phyloP scores from a whole-genome alignment of 2,797 vertebrate species.

The Sebastes dallii region DNA sequence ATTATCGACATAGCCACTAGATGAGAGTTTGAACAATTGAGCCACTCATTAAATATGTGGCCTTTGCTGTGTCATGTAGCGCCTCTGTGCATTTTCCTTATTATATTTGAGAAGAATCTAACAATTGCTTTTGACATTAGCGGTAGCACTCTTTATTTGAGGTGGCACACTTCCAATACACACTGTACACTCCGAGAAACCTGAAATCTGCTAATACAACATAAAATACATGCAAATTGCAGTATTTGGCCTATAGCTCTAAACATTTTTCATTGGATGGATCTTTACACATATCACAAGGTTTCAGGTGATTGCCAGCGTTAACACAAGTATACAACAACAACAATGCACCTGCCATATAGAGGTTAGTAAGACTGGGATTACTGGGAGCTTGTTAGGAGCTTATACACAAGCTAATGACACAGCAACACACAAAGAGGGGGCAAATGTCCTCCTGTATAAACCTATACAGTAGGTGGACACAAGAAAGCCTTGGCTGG shows the following conservation, averaged over 20 bases:
- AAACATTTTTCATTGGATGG: background rate
- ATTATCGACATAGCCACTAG: background rate
- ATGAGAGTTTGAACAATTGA: background rate
- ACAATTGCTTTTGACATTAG: background rate
- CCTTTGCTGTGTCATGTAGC: background rate
- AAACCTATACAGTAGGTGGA: background rate
- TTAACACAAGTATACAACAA: background rate
- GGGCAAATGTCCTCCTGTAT: background rate
- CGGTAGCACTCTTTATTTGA: background rate
- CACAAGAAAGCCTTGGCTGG: background rate
- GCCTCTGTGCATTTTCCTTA: background rate
- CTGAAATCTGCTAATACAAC: background rate
- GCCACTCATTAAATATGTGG: background rate
- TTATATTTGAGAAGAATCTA: background rate
- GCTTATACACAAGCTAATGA: conserved; percentile 4
- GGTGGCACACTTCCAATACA: background rate
- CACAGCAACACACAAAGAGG: background rate
- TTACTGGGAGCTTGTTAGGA: conserved; percentile 33
- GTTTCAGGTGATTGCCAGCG: background rate
- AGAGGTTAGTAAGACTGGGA: conserved; percentile 5
- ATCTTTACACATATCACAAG: background rate
- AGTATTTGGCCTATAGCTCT: background rate
- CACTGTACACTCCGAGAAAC: background rate
- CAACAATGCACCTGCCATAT: background rate
- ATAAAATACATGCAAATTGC: background rate